Evolutionary conservation across 1,140 invertebrate genomes (phyloP).

Genomic region (Diplogasteroides magnus): DNA sequence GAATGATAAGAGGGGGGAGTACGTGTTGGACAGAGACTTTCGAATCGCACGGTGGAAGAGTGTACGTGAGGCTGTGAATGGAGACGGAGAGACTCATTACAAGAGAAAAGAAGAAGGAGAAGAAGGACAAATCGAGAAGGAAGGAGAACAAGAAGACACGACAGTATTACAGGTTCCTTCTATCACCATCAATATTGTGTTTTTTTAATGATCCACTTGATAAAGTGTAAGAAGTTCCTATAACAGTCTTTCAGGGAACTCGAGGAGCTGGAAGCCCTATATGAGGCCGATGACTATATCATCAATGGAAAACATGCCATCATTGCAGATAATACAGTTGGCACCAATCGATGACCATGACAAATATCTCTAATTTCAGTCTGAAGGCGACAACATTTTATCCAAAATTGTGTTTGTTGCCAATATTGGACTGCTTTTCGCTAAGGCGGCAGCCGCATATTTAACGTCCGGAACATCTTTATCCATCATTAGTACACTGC

Average conservation of each 20-base stretch:
- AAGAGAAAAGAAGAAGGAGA: too few species aligned
- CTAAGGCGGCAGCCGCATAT: constrained; percentile 14
- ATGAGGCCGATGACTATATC: constrained; percentile 11
- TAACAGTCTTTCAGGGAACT: constrained; percentile 3
- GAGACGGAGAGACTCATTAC: too few species aligned
- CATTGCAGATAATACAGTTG: constrained; percentile 4
- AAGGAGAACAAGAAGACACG: not conserved
- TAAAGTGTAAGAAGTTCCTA: too few species aligned
- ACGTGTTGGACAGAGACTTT: too few species aligned
- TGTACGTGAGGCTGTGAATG: too few species aligned
- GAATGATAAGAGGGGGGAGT: too few species aligned
- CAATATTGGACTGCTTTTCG: constrained; percentile 9
- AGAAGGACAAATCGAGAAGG: too few species aligned
- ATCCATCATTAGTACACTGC: constrained; percentile 16
- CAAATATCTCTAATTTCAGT: constrained; percentile 9
- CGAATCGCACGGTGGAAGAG: too few species aligned
- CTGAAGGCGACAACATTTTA: constrained; percentile 8
- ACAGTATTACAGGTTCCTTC: not conserved
- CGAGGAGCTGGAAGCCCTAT: constrained; percentile 4
- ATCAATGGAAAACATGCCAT: not conserved
- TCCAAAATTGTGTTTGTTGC: constrained; percentile 11
- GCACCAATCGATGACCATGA: not conserved
- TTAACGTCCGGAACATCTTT: constrained; percentile 16
- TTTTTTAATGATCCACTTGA: too few species aligned
- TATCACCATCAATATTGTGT: constrained; percentile 3